Percentiles rank a stretch among this genome's conserved stretches.
phyloP scores from a whole-genome alignment of 2,113 vertebrate genomes.

The Enhydra lutris region DNA sequence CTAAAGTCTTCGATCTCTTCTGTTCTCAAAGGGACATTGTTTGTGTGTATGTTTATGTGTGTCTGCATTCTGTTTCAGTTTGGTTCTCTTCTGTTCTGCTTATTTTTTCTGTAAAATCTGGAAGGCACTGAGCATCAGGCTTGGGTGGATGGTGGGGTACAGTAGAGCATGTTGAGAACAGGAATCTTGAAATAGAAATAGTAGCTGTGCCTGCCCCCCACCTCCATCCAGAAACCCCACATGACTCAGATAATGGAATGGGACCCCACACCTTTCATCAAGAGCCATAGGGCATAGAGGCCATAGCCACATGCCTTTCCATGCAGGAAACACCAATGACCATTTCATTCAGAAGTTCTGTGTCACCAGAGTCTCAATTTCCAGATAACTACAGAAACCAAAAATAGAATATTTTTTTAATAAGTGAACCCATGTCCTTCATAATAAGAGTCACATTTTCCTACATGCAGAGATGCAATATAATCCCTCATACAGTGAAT shows the following conservation, averaged over 20 bases:
- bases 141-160: neutral
- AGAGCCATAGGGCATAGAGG: fast-evolving
- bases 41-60: neutral
- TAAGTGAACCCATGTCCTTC: neutral
- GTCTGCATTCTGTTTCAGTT: neutral
- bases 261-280: neutral
- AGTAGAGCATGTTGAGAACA: neutral
- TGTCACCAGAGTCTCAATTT: neutral
- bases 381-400: neutral
- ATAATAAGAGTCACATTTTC: neutral
- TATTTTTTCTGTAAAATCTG: neutral
- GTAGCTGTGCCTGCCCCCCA: neutral
- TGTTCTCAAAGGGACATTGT: neutral
- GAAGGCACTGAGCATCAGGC: neutral
- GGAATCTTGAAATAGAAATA: neutral
- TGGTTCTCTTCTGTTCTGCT: neutral
- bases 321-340: neutral
- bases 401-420: neutral
- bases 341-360: neutral
- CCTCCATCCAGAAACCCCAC: neutral
- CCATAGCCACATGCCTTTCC: neutral
- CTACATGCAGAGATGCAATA: neutral
- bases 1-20: neutral
- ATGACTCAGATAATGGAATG: neutral
- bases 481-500: neutral